Evolutionary conservation across 1,140 invertebrate species (phyloP).

Genomic region (Asbolus verrucosus): DNA sequence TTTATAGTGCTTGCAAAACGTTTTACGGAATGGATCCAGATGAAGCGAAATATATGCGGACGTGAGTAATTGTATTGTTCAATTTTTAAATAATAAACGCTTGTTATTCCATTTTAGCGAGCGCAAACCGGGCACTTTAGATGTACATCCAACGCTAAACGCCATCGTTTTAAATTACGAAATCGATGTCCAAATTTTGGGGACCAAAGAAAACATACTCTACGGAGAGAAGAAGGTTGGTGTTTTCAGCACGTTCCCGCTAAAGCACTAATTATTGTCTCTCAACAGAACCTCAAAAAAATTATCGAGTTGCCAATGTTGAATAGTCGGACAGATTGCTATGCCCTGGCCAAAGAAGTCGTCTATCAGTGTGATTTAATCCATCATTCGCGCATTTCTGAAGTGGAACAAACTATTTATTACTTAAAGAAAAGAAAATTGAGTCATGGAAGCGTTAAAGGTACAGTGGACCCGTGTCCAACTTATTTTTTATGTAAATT

Average conservation of each 20-base stretch:
- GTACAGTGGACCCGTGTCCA: too few relatives aligned
- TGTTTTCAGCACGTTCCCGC: background rate
- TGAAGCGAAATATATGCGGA: slow-evolving; percentile 73
- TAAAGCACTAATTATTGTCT: background rate
- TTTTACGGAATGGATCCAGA: slow-evolving; percentile 69
- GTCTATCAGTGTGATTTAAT: slow-evolving; percentile 91
- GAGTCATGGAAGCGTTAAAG: slow-evolving; percentile 53
- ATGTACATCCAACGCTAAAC: slow-evolving; percentile 92
- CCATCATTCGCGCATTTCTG: slow-evolving; percentile 83
- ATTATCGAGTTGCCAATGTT: slow-evolving; percentile 88
- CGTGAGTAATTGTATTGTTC: slow-evolving; percentile 63
- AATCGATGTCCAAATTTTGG: slow-evolving; percentile 86
- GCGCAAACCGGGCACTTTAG: slow-evolving; percentile 84
- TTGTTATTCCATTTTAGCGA: slow-evolving; percentile 71
- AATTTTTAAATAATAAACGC: slow-evolving; percentile 34
- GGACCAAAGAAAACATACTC: slow-evolving; percentile 86
- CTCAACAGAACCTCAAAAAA: slow-evolving; percentile 77
- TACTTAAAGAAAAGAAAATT: slow-evolving; percentile 88
- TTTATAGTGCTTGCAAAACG: slow-evolving; percentile 52
- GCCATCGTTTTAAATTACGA: slow-evolving; percentile 93
- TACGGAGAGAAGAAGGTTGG: slow-evolving; percentile 85
- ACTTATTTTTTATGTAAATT: too few relatives aligned
- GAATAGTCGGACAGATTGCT: slow-evolving; percentile 83
- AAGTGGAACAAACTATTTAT: slow-evolving; percentile 93
- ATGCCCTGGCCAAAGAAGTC: slow-evolving; percentile 85